Evolutionary conservation across 1,140 invertebrate genomes (phyloP), one percentile per base, ranked within the genome.

Genomic region (Drosophila repletoides): DNA sequence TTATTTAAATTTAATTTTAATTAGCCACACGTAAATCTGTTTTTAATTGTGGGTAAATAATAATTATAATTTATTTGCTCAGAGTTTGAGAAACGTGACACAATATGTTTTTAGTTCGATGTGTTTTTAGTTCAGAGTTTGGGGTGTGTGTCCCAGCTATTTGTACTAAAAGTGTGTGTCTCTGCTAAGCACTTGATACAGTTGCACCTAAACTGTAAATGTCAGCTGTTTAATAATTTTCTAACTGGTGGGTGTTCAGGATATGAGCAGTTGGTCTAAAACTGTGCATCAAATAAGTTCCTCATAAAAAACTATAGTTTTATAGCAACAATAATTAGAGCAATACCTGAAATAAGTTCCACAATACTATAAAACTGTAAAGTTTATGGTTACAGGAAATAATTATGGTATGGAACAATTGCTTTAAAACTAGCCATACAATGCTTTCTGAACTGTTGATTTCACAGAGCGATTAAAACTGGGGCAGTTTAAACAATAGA

Each of bases 51-150:
- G n/a, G 19, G 9, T 46, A 10, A 33, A 17, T 2, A 26, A 34
- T n/a, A 29, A 1, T 5, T 6, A 17, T n/a, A 3, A 26, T 10
- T 45, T 12, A 15, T 53, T 24, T 15, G n/a, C 1, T 2, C 6
- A 2, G 1, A 53, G 29, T 48, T 75, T 49, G 1, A 12, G n/a
- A 0, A 2, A 5, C 0, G 52, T 36, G 9, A 55, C 64, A 52
- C 55, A 38, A 5, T 1, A 15, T n/a, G 14, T 1, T 46, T 72
- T 79, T 80, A 79, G 76, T 51, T 21, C 66, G 40, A 0, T 2
- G 0, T 4, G 14, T 1, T 46, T 72, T 79, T 80, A 79, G 76
- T 51, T 21, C 66, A 45, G 0, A 1, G 0, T 4, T n/a, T n/a
- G n/a, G 24, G 38, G 34, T 29, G 9, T 0, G 29, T 43, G 68